phyloP scores from a whole-genome alignment of 2,888 invertebrate species.

The Drosophila fulvimacula region DNA sequence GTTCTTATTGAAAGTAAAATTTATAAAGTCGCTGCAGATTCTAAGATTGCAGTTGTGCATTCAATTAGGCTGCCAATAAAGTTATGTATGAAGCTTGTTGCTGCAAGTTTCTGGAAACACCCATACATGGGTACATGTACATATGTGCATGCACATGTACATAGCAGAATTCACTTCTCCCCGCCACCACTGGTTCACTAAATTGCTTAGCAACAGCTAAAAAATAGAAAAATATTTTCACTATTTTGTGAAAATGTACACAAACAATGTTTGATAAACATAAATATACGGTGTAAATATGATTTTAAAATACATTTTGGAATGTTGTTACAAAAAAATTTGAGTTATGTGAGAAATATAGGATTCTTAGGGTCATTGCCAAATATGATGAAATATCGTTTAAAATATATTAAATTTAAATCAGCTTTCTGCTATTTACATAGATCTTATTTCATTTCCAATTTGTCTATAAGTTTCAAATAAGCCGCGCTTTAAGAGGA shows the following conservation, averaged over 20 bases:
- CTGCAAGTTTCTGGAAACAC: constrained; percentile 58
- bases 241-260: not conserved
- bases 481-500: constrained; percentile 4
- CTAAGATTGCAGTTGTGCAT: not conserved
- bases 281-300: not conserved
- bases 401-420: not conserved
- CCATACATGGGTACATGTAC: constrained; percentile 5
- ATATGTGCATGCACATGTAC: constrained; percentile 36
- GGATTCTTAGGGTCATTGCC: not conserved
- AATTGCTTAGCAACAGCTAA: constrained; percentile 54
- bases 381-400: not conserved
- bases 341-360: not conserved
- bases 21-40: not conserved
- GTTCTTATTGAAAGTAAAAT: not conserved
- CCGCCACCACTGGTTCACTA: constrained; percentile 24
- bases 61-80: not conserved
- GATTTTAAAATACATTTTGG: not conserved
- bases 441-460: not conserved
- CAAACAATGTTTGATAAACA: not conserved
- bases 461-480: constrained; percentile 6
- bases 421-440: not conserved
- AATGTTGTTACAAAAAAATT: not conserved
- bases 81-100: constrained; percentile 32
- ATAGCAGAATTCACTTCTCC: constrained; percentile 34
- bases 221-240: constrained; percentile 1